Evolutionary conservation across 2,888 invertebrate species (phyloP).

Genomic region (Parapristionchus giblindavisi): DNA sequence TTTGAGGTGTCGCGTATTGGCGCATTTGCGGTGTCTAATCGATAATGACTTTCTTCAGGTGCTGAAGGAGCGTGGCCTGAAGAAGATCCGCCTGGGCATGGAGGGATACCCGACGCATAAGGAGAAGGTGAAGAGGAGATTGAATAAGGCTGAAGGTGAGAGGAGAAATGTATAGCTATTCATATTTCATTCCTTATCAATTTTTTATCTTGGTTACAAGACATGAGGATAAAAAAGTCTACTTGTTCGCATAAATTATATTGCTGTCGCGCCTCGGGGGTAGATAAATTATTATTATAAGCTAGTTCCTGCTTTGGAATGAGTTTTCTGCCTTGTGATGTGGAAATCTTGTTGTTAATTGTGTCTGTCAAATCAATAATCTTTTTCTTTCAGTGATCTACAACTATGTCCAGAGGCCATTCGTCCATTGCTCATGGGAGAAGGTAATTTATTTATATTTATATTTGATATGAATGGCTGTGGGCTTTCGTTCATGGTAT

Average conservation of each 20-base stretch:
- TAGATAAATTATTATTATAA: background rate
- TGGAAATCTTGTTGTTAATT: background rate
- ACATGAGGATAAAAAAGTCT: background rate
- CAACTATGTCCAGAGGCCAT: conserved; percentile 98
- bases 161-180: background rate
- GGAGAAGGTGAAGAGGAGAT: conserved; percentile 93
- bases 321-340: too few species aligned
- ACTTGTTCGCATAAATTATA: background rate
- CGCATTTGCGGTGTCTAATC: background rate
- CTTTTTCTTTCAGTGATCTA: conserved; percentile 81
- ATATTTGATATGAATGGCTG: background rate
- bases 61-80: conserved; percentile 95
- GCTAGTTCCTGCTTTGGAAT: too few species aligned
- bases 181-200: background rate
- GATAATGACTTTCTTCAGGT: conserved; percentile 73
- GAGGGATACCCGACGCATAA: conserved; percentile 99
- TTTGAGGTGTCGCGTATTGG: background rate
- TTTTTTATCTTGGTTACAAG: background rate
- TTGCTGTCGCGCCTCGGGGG: background rate
- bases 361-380: background rate
- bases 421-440: conserved; percentile 99
- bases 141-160: conserved; percentile 84
- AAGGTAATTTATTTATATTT: conserved; percentile 73
- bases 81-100: conserved; percentile 97
- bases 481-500: too few species aligned